Percentiles rank a stretch among this genome's conserved stretches.
These are phyloP conservation scores for Peromyscus maniculatus DNA, from an alignment of 2,113 vertebrate genomes.

Conservation along the genomic window DNA sequence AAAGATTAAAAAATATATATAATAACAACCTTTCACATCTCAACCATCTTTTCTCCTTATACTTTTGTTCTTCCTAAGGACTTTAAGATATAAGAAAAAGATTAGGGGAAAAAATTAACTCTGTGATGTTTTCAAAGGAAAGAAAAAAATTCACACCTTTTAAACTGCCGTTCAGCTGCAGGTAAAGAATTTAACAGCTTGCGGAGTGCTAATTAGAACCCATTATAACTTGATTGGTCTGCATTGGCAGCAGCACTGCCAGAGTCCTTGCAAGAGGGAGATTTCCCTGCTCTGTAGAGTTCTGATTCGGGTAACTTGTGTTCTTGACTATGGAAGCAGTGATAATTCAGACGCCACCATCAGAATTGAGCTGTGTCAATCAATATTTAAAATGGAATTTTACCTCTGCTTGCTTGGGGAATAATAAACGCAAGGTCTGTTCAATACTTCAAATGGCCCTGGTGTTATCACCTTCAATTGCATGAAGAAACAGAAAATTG, in stretches of 20 bases:
- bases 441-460: conserved; percentile 58
- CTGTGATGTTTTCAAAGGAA: conserved; percentile 85
- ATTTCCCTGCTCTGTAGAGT: conserved; percentile 57
- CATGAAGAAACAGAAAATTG: conserved; percentile 55
- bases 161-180: conserved; percentile 80
- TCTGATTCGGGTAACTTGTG: conserved; percentile 60
- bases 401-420: conserved; percentile 56
- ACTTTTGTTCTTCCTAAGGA: conserved; percentile 59
- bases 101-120: conserved; percentile 60
- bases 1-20: conserved; percentile 63
- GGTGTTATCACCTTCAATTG: conserved; percentile 61
- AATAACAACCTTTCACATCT: conserved; percentile 63
- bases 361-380: conserved; percentile 54
- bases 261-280: conserved; percentile 69
- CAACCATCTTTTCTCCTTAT: conserved; percentile 38
- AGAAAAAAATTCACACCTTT: conserved; percentile 83
- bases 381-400: conserved; percentile 80
- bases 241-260: conserved; percentile 51
- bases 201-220: conserved; percentile 84
- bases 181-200: conserved; percentile 85
- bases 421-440: conserved; percentile 62
- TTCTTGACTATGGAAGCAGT: conserved; percentile 60
- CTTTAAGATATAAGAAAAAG: conserved; percentile 66
- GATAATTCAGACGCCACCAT: conserved; percentile 69
- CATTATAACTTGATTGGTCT: conserved; percentile 84